Evolutionary conservation across 2,113 vertebrate genomes (phyloP), one percentile per base, ranked within the genome.

Genomic region (Dipodomys merriami): DNA sequence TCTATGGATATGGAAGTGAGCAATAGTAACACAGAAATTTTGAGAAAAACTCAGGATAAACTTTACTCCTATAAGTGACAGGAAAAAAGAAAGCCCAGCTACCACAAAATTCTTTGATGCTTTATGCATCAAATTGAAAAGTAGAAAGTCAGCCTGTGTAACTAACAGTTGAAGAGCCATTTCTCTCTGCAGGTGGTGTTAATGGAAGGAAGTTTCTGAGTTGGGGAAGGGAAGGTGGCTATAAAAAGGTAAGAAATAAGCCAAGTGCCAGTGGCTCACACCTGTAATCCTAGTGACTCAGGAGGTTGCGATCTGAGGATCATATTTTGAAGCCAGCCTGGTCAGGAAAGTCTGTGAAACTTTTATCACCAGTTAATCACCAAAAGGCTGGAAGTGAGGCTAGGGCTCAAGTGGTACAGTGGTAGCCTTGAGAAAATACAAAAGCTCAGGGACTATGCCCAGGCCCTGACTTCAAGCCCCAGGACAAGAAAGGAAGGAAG

Each of bases 51-150:
- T 25, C n/a, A 94, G 71, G 30, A 33, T 77, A 62, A 81, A 64
- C 2, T 71, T 82, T 67, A 83, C 39, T 93, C n/a, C 83, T 46
- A 39, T 16, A 83, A 80, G 23, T 72, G 44, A 93, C 88, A 35
- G 91, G 95, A 95, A 95, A 68, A 85, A 95, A 94, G 89, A 4
- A 20, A 93, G 89, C 91, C 90, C 95, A 93, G 96, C 93, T 87
- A 88, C 92, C 96, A 88, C 46, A 95, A 90, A 57, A 23, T 60
- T 83, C 83, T 92, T 96, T 72, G 79, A 96, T 86, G 94, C 76
- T 91, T 96, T 82, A 57, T 95, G 92, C 91, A 88, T 49, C 83
- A 78, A 86, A 93, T 93, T 96, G 91, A 96, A 96, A 96, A 90
- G 72, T 74, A 39, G 7, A 49, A 46, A 97, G 19, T 25, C 39